Percentiles rank a stretch among this genome's conserved stretches.
Conservation (phyloP, 1,140 invertebrate genomes). For the Luehdorfia chinensis region DNA sequence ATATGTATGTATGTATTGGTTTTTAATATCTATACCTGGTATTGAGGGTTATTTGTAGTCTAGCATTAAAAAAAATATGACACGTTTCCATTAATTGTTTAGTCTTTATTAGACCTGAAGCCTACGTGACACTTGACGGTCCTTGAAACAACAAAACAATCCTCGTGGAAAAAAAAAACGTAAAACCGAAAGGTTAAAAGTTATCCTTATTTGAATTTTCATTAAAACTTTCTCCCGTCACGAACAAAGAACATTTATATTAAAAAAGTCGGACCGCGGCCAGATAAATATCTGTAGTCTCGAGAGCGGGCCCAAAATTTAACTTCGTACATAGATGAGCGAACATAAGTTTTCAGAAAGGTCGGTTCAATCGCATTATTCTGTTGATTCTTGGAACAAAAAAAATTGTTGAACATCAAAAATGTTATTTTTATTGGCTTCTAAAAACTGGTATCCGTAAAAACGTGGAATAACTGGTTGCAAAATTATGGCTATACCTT, state of each 20-base stretch:
- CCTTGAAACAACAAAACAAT: constrained; percentile 69
- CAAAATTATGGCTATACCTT: no score
- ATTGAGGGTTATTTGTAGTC: no score
- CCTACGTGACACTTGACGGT: constrained; percentile 22
- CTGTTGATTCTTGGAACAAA: no score
- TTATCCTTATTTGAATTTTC: constrained; percentile 77
- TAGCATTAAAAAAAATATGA: no score
- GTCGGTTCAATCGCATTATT: no score
- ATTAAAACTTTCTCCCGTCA: constrained; percentile 76
- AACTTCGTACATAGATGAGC: constrained; percentile 48
- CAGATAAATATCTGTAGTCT: constrained; percentile 76
- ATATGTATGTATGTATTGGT: no score
- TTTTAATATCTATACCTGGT: no score
- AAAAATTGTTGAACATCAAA: no score
- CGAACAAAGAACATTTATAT: constrained; percentile 77
- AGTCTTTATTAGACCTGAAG: constrained; percentile 1
- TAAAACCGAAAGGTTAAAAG: constrained; percentile 73
- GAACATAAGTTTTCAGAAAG: constrained; percentile 27
- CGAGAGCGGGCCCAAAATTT: constrained; percentile 69
- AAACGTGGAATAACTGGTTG: no score
- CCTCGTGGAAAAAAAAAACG: constrained; percentile 49
- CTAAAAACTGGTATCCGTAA: no score
- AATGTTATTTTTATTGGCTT: no score
- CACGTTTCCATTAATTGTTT: no score
- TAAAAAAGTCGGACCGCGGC: constrained; percentile 73